phyloP scores from a whole-genome alignment of 1,140 invertebrate genomes.

The Araneus ventricosus region DNA sequence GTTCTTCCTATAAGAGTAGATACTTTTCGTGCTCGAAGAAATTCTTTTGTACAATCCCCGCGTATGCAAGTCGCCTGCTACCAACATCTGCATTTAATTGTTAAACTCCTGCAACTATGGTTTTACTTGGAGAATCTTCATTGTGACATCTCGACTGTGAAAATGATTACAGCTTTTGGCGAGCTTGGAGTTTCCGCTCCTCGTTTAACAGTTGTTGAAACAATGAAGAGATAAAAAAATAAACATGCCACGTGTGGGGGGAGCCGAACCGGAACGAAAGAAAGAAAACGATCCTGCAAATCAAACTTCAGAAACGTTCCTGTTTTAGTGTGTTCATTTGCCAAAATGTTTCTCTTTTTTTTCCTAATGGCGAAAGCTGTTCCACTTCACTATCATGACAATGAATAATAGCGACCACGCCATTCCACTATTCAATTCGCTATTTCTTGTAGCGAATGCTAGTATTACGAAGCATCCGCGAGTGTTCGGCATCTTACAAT shows the following conservation, averaged over 20 bases:
- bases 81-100: slow-evolving; percentile 31
- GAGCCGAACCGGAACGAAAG: background rate
- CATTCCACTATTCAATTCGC: slow-evolving; percentile 48
- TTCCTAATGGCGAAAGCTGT: slow-evolving; percentile 31
- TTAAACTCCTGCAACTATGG: slow-evolving; percentile 30
- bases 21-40: background rate
- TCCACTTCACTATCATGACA: slow-evolving; percentile 40
- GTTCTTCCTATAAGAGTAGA: background rate
- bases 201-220: slow-evolving; percentile 40
- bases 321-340: slow-evolving; percentile 9
- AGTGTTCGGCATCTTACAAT: background rate
- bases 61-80: slow-evolving; percentile 1
- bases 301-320: slow-evolving; percentile 27
- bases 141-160: slow-evolving; percentile 40
- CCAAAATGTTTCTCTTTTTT: background rate
- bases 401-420: slow-evolving; percentile 28
- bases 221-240: slow-evolving; percentile 32
- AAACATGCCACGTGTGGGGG: slow-evolving; percentile 44
- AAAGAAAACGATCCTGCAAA: slow-evolving; percentile 6
- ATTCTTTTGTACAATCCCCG: background rate
- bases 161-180: slow-evolving; percentile 44
- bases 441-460: slow-evolving; percentile 37
- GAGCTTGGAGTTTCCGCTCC: slow-evolving; percentile 19
- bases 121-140: slow-evolving; percentile 9
- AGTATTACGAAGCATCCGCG: background rate